Percentiles rank a stretch among this genome's conserved stretches.
phyloP scores from a whole-genome alignment of 1,140 invertebrate genomes.

The Scaptodrosophila lebanonensis region DNA sequence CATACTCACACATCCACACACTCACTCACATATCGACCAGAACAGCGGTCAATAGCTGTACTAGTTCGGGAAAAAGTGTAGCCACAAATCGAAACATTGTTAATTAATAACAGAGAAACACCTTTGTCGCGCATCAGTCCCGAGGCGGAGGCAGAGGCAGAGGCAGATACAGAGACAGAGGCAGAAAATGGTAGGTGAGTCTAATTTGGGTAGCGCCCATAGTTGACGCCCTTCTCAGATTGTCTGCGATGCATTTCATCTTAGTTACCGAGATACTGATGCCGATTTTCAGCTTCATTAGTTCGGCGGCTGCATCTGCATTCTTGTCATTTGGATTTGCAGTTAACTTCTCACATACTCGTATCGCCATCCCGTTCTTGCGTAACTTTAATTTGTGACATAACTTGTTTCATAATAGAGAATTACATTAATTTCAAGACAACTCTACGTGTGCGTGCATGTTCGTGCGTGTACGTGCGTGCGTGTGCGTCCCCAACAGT shows the following conservation, averaged over 20 bases:
- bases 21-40: conserved; percentile 31
- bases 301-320: neutral
- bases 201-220: conserved; percentile 64
- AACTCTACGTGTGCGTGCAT: conserved; percentile 11
- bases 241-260: neutral
- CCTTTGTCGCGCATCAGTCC: conserved; percentile 32
- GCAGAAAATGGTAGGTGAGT: conserved; percentile 33
- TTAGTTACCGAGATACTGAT: conserved; percentile 1
- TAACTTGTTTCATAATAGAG: conserved; percentile 74
- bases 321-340: conserved; percentile 51
- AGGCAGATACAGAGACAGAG: neutral
- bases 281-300: conserved; percentile 1
- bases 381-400: conserved; percentile 69
- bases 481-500: no score
- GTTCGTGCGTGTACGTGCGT: neutral
- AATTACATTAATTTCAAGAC: conserved; percentile 70
- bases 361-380: conserved; percentile 21
- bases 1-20: conserved; percentile 21
- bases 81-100: conserved; percentile 68
- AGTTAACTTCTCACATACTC: conserved; percentile 15
- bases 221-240: conserved; percentile 53
- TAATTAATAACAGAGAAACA: conserved; percentile 69
- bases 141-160: neutral
- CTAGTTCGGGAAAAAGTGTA: conserved; percentile 58
- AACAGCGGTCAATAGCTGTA: conserved; percentile 15